Evolutionary conservation across 2,797 vertebrate genomes (phyloP).

Genomic region (Aeoliscus strigatus): DNA sequence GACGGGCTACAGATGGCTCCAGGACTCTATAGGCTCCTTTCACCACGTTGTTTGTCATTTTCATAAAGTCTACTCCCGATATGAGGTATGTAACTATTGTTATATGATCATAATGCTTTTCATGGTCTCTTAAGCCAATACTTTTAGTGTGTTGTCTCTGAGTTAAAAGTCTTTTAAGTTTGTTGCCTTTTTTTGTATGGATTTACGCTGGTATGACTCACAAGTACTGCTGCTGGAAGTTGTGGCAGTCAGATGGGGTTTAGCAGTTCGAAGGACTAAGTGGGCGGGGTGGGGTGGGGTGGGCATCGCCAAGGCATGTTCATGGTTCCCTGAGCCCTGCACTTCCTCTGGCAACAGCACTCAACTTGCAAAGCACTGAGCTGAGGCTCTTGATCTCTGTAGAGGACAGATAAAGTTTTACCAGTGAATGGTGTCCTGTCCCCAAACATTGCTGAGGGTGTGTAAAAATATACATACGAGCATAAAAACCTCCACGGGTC

Average conservation of each 20-base stretch:
- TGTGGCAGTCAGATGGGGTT: too few species aligned
- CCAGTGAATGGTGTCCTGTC: constrained; percentile 55
- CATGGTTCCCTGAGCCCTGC: constrained; percentile 58
- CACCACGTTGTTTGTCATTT: constrained; percentile 55
- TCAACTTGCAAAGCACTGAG: constrained; percentile 58
- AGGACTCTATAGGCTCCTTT: constrained; percentile 38
- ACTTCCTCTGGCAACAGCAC: constrained; percentile 61
- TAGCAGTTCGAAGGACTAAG: constrained; percentile 49
- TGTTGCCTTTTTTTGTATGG: constrained; percentile 37
- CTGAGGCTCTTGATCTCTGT: constrained; percentile 65
- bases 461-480: constrained; percentile 60
- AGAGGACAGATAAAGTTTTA: constrained; percentile 66
- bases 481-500: constrained; percentile 54
- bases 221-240: constrained; percentile 16
- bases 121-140: constrained; percentile 42
- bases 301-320: constrained; percentile 48
- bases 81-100: constrained; percentile 62
- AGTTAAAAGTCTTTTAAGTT: constrained; percentile 57
- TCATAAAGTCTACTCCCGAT: constrained; percentile 50
- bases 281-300: constrained; percentile 7
- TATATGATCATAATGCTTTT: constrained; percentile 53
- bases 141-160: constrained; percentile 38
- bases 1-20: constrained; percentile 55
- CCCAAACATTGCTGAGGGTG: constrained; percentile 66
- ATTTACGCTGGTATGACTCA: constrained; percentile 50